Evolutionary conservation across 2,797 vertebrate species (phyloP).

Genomic region (Amblyraja radiata): DNA sequence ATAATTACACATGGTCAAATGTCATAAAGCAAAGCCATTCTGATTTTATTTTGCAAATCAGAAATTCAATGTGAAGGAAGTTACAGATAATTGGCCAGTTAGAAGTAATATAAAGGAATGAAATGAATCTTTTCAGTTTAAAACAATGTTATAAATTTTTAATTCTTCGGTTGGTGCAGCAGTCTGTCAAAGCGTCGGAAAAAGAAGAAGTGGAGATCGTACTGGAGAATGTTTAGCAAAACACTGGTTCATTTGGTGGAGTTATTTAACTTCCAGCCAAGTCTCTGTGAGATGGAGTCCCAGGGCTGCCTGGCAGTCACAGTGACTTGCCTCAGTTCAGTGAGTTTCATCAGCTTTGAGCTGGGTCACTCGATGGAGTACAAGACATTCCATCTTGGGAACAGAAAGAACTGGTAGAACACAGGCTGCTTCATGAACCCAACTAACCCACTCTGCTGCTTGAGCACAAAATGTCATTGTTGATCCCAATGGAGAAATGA

Average conservation of each 20-base stretch:
- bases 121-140: neutral
- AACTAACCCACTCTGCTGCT: neutral
- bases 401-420: conserved; percentile 31
- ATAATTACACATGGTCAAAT: neutral
- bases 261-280: neutral
- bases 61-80: neutral
- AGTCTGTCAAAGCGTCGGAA: neutral
- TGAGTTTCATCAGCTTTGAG: conserved; percentile 15
- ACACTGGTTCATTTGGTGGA: neutral
- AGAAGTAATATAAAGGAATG: neutral
- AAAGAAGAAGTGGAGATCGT: neutral
- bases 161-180: neutral
- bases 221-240: neutral
- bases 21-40: neutral
- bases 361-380: conserved; percentile 26
- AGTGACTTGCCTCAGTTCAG: conserved; percentile 7
- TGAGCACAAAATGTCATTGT: neutral
- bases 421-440: neutral
- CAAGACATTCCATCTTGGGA: conserved; percentile 27
- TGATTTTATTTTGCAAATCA: neutral
- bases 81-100: neutral
- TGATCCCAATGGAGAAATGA: neutral
- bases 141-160: neutral
- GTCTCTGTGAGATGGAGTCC: neutral
- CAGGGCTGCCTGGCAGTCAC: conserved; percentile 24